A percentile compares a stretch with the other conserved stretches of the same genome.
Evolutionary conservation across 2,797 vertebrate species (phyloP).

Genomic region (Falco biarmicus): DNA sequence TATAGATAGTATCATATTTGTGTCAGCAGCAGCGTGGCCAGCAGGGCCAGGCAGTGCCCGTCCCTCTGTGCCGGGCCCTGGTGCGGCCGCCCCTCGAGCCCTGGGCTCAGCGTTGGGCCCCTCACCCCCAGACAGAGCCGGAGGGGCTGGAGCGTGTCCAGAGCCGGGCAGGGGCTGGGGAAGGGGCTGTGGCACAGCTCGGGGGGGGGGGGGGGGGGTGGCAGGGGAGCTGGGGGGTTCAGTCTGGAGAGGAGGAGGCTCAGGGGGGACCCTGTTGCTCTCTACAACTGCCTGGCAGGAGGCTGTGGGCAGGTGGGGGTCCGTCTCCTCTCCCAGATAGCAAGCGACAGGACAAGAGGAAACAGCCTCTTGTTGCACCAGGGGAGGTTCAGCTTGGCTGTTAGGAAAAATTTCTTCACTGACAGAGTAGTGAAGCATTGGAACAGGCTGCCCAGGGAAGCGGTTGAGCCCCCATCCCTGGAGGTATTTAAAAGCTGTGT

Average conservation of each 20-base stretch:
- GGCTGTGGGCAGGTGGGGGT: fast-evolving
- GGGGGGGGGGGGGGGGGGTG: too few species aligned
- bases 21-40: background rate
- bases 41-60: background rate
- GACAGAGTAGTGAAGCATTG: background rate
- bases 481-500: background rate
- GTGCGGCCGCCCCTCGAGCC: fast-evolving
- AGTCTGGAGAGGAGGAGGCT: too few species aligned
- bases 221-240: too few species aligned
- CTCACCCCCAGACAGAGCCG: background rate
- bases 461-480: background rate
- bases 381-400: background rate
- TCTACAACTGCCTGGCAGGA: too few species aligned
- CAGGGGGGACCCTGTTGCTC: too few species aligned
- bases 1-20: background rate
- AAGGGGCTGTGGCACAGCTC: too few species aligned
- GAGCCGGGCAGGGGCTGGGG: background rate
- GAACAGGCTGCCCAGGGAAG: background rate
- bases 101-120: background rate
- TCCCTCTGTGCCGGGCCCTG: fast-evolving
- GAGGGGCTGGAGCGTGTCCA: fast-evolving
- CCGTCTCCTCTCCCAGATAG: background rate
- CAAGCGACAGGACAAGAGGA: background rate
- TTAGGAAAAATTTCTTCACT: background rate
- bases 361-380: background rate